Evolutionary conservation across 2,113 vertebrate species (phyloP).

Genomic region (Thomomys bottae): DNA sequence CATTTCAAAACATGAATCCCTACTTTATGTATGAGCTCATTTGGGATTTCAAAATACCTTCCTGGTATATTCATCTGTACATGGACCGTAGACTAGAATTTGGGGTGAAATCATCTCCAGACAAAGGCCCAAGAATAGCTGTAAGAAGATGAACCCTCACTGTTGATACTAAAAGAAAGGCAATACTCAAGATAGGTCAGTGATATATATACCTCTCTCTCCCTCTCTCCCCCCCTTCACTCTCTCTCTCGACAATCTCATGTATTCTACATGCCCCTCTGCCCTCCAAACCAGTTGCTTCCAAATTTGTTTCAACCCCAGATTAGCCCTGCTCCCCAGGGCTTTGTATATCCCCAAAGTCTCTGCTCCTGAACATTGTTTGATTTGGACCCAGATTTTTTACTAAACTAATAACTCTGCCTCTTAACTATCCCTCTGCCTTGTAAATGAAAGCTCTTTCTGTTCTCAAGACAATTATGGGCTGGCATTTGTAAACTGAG

Average conservation of each 20-base stretch:
- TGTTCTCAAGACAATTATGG: not conserved
- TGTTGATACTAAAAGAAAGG: not conserved
- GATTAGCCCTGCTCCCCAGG: not conserved
- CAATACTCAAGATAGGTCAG: not conserved
- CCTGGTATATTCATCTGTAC: not conserved
- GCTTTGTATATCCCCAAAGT: not conserved
- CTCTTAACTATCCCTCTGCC: conserved; percentile 11
- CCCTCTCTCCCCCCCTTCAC: no score
- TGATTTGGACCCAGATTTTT: not conserved
- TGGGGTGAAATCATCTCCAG: not conserved
- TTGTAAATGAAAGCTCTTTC: conserved; percentile 39
- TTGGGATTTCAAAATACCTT: not conserved
- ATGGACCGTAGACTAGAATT: not conserved
- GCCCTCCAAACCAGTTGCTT: not conserved
- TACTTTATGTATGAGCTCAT: not conserved
- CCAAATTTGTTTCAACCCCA: not conserved
- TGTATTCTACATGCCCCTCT: not conserved
- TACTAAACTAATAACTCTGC: not conserved
- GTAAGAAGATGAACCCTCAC: not conserved
- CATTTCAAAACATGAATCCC: not conserved
- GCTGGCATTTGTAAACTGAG: conserved; percentile 6
- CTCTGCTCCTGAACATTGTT: not conserved
- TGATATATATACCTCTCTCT: not conserved
- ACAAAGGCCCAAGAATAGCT: not conserved
- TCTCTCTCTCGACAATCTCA: not conserved